A percentile compares a stretch with the other conserved stretches of the same genome.
phyloP scores from a whole-genome alignment of 2,797 vertebrate species.

The Pristis pectinata region DNA sequence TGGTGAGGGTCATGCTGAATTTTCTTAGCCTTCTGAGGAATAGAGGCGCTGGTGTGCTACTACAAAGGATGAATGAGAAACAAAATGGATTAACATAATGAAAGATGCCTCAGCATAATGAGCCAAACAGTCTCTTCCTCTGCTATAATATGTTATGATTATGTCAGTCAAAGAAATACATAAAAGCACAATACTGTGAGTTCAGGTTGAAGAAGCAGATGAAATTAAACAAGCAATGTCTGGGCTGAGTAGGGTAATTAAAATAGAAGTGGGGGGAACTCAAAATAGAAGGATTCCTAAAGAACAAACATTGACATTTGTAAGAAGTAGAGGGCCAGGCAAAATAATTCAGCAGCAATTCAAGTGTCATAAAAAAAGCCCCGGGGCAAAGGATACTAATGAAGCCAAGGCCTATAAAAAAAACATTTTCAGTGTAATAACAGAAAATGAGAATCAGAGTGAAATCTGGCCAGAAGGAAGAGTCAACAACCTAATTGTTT shows the following conservation, averaged over 20 bases:
- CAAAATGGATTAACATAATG: not conserved
- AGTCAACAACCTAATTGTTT: not conserved
- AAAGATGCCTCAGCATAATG: not conserved
- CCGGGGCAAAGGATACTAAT: not conserved
- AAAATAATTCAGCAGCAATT: not conserved
- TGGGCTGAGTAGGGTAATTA: not conserved
- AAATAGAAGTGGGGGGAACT: not conserved
- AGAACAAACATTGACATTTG: not conserved
- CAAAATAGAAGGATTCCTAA: not conserved
- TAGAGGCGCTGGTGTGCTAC: too few species aligned
- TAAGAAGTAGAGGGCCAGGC: too few species aligned
- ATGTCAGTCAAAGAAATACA: not conserved
- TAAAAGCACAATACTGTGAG: not conserved
- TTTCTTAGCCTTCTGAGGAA: too few species aligned
- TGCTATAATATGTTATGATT: not conserved
- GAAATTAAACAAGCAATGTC: not conserved
- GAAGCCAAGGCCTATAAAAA: too few species aligned
- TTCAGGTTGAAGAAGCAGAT: not conserved
- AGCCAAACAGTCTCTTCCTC: not conserved
- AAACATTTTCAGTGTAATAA: not conserved
- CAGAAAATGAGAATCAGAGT: not conserved
- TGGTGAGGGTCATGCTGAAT: too few species aligned
- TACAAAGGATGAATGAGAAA: not conserved
- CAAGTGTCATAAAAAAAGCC: not conserved
- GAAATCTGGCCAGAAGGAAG: not conserved